Evolutionary conservation across 2,113 vertebrate species (phyloP).

Genomic region (Aegotheles bennettii): DNA sequence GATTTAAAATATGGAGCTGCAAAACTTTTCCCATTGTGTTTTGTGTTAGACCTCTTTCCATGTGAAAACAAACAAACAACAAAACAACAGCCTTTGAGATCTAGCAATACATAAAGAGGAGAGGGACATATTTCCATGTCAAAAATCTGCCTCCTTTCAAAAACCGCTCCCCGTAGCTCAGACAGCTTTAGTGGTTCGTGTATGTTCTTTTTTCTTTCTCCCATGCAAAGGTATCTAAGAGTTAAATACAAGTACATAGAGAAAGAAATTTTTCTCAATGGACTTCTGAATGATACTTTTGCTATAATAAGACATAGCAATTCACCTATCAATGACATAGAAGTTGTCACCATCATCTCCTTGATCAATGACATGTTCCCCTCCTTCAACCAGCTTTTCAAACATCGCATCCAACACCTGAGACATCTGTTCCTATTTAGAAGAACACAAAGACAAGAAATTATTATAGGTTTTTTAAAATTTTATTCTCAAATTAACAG

Average conservation of each 20-base stretch:
- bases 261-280: background rate
- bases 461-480: background rate
- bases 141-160: background rate
- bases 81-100: background rate
- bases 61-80: background rate
- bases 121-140: background rate
- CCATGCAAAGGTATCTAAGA: background rate
- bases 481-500: background rate
- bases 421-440: slow-evolving; percentile 92
- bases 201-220: background rate
- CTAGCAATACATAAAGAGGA: background rate
- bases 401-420: slow-evolving; percentile 98
- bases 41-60: background rate
- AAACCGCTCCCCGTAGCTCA: background rate
- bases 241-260: background rate
- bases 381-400: slow-evolving; percentile 89
- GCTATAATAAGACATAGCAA: background rate
- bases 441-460: slow-evolving; percentile 25
- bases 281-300: background rate
- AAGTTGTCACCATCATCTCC: slow-evolving; percentile 98
- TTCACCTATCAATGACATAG: slow-evolving; percentile 94
- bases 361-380: slow-evolving; percentile 95
- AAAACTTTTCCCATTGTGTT: background rate
- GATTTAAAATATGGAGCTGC: background rate
- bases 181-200: background rate